Evolutionary conservation across 1,140 invertebrate genomes (phyloP).

Genomic region (Bombus turneri): DNA sequence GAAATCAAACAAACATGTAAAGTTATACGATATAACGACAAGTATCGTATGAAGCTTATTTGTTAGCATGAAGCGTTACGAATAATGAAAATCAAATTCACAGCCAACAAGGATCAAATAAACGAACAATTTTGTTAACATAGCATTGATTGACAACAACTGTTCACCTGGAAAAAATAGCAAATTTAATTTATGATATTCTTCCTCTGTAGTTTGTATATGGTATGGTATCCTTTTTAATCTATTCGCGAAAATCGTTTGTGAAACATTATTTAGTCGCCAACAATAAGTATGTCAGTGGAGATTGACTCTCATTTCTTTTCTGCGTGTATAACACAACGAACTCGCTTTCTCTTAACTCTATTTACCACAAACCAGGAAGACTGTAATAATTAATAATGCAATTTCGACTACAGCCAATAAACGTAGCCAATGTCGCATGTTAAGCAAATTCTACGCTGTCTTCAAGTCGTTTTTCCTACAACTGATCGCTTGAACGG

Average conservation of each 20-base stretch:
- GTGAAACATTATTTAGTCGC: neutral
- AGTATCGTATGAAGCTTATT: too few species aligned
- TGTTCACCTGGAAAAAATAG: too few species aligned
- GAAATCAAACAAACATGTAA: too few species aligned
- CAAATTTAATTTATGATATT: too few species aligned
- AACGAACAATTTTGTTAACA: too few species aligned
- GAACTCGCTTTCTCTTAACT: constrained; percentile 38
- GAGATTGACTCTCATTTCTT: neutral
- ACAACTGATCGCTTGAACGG: constrained; percentile 62
- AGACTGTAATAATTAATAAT: neutral
- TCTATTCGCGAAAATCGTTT: neutral
- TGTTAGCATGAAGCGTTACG: too few species aligned
- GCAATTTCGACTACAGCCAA: constrained; percentile 54
- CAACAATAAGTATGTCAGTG: neutral
- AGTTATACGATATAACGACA: too few species aligned
- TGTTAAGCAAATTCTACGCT: constrained; percentile 67
- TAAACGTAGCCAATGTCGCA: constrained; percentile 39
- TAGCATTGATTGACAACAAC: too few species aligned
- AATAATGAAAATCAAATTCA: too few species aligned
- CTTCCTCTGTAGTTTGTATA: too few species aligned
- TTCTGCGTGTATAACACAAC: constrained; percentile 47
- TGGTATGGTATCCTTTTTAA: too few species aligned
- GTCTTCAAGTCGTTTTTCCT: constrained; percentile 49
- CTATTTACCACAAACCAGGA: constrained; percentile 28
- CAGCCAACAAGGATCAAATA: too few species aligned